Conservation (phyloP, 2,888 invertebrate genomes). For the Patella ulyssiponensis region DNA sequence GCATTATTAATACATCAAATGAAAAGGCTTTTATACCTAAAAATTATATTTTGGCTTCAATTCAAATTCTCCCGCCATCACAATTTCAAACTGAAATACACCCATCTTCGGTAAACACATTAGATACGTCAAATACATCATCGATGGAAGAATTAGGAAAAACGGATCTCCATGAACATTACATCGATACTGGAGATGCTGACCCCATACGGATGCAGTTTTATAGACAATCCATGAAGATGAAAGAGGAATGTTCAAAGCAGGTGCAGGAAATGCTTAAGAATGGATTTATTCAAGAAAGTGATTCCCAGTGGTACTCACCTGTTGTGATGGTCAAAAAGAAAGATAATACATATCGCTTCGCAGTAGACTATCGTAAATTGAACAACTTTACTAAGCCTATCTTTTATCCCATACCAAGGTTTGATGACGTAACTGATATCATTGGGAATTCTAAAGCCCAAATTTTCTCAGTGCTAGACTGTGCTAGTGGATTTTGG, state of each 20-base stretch:
- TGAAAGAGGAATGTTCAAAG: slow-evolving; percentile 20
- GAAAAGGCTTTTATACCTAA: slow-evolving; percentile 23
- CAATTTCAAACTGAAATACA: slow-evolving; percentile 16
- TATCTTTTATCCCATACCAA: slow-evolving; percentile 34
- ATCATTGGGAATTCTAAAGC: slow-evolving; percentile 33
- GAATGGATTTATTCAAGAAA: slow-evolving; percentile 19
- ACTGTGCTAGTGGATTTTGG: too few relatives aligned
- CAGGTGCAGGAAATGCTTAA: slow-evolving; percentile 38
- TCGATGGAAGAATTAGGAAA: slow-evolving; percentile 32
- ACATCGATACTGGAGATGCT: slow-evolving; percentile 38
- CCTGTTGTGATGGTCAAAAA: slow-evolving; percentile 41
- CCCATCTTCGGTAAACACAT: slow-evolving; percentile 4
- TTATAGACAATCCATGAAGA: slow-evolving; percentile 31
- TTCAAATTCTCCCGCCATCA: slow-evolving; percentile 8
- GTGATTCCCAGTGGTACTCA: slow-evolving; percentile 28
- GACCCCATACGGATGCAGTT: slow-evolving; percentile 28
- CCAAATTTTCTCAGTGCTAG: slow-evolving; percentile 29
- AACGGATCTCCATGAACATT: slow-evolving; percentile 34
- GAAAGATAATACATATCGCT: slow-evolving; percentile 33
- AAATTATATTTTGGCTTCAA: slow-evolving; percentile 31
- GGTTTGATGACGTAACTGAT: slow-evolving; percentile 37
- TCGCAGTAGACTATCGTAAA: slow-evolving; percentile 40
- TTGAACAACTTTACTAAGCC: slow-evolving; percentile 36
- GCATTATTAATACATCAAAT: slow-evolving; percentile 34
- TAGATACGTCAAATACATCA: background rate